Percentiles rank a stretch among this genome's conserved stretches.
Conservation (phyloP, 2,797 vertebrate genomes). For the Melanotaenia nigrans region DNA sequence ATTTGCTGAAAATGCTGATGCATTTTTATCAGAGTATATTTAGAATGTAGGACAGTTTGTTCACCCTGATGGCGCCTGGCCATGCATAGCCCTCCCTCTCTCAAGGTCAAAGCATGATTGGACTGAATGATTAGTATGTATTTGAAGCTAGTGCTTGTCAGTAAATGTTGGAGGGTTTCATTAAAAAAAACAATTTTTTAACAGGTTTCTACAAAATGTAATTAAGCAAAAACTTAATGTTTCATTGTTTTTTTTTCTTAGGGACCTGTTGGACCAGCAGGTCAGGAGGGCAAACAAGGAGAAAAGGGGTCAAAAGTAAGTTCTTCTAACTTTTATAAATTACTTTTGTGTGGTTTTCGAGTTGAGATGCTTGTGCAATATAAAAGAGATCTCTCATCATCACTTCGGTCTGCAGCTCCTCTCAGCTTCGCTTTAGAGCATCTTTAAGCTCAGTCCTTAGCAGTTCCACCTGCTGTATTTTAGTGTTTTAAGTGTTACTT, state of each 20-base stretch:
- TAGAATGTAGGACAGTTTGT: constrained; percentile 62
- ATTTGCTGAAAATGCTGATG: constrained; percentile 62
- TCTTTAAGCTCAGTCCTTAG: constrained; percentile 4
- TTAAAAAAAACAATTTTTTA: constrained; percentile 3
- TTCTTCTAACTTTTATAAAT: neutral
- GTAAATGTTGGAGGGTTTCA: constrained; percentile 17
- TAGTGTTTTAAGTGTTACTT: neutral
- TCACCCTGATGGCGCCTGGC: constrained; percentile 24
- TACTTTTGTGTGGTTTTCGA: neutral
- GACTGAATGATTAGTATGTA: constrained; percentile 20
- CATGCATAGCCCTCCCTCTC: constrained; percentile 16
- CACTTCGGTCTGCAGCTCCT: constrained; percentile 1
- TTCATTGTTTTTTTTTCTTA: constrained; percentile 60
- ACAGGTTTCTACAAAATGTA: constrained; percentile 2
- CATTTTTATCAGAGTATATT: constrained; percentile 67
- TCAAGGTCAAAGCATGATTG: constrained; percentile 52
- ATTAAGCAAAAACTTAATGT: neutral
- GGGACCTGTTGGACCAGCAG: constrained; percentile 88
- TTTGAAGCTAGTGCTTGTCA: constrained; percentile 20
- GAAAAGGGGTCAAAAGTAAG: constrained; percentile 97
- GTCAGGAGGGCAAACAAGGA: constrained; percentile 92
- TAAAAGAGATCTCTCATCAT: neutral
- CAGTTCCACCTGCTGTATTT: no score
- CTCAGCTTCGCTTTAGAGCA: neutral
- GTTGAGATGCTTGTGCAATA: neutral